Evolutionary conservation across 1,140 invertebrate genomes (phyloP).

Genomic region (Drosophila asahinai): DNA sequence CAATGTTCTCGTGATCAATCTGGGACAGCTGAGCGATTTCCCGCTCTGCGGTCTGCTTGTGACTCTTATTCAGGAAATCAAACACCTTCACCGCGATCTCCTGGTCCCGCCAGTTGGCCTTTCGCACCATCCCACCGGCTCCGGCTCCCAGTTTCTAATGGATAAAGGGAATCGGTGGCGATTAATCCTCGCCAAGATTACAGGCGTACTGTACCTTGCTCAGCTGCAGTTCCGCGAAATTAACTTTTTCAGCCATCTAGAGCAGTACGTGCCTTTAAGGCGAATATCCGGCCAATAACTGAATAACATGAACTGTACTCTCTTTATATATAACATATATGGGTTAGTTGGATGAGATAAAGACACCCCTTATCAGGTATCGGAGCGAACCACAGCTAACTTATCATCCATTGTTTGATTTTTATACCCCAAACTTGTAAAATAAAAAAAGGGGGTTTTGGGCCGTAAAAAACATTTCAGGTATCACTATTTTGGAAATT

Average conservation of each 20-base stretch:
- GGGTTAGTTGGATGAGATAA: constrained; percentile 10
- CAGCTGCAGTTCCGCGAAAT: constrained; percentile 18
- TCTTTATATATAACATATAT: neutral
- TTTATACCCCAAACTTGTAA: neutral
- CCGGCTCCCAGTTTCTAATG: constrained; percentile 8
- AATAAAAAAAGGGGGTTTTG: neutral
- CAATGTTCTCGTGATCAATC: constrained; percentile 15
- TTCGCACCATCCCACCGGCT: constrained; percentile 3
- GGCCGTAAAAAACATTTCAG: neutral
- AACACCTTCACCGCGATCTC: constrained; percentile 29
- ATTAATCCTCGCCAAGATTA: neutral
- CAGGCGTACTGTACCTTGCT: neutral
- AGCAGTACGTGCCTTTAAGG: neutral
- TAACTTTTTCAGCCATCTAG: constrained; percentile 6
- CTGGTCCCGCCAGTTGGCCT: constrained; percentile 2
- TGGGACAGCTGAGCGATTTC: constrained; percentile 19
- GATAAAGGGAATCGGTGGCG: no score
- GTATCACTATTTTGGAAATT: no score
- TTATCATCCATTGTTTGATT: neutral
- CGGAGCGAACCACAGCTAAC: neutral
- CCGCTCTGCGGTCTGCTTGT: neutral
- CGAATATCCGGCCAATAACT: neutral
- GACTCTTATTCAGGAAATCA: neutral
- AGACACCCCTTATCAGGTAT: constrained; percentile 12
- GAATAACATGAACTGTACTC: neutral